These are phyloP conservation scores for Periparus ater DNA, from an alignment of 2,797 vertebrate genomes.

Conservation along the genomic window DNA sequence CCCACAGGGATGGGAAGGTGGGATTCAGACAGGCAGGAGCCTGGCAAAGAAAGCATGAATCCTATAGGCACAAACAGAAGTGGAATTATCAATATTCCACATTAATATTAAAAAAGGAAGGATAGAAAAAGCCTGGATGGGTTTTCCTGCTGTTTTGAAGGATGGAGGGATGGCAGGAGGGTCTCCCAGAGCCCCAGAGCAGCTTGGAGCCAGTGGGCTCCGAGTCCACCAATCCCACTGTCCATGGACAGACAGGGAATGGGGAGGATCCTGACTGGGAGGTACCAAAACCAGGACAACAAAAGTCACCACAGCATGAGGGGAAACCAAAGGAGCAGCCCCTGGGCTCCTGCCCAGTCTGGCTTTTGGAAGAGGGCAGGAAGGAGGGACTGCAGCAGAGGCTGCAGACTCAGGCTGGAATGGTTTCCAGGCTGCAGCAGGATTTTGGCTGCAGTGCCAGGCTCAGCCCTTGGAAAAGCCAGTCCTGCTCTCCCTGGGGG, in stretches of 20 bases:
- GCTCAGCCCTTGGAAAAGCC: not conserved
- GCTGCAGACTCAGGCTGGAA: not conserved
- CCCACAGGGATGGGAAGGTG: not conserved
- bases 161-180: not conserved
- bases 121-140: not conserved
- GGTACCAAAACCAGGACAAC: not conserved
- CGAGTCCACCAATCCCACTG: not conserved
- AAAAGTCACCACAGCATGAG: not conserved
- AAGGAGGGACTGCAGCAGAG: not conserved
- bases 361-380: not conserved
- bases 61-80: fast-evolving
- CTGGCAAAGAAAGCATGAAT: not conserved
- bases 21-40: not conserved
- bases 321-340: not conserved
- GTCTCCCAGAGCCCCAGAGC: not conserved
- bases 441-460: not conserved
- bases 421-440: not conserved
- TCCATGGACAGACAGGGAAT: not conserved
- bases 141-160: not conserved
- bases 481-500: not conserved
- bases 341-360: not conserved
- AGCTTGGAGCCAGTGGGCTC: not conserved
- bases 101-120: not conserved
- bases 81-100: not conserved
- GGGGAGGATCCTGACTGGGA: not conserved